Percentiles rank a stretch among this genome's conserved stretches.
Evolutionary conservation across 2,113 vertebrate species (phyloP).

Genomic region (Mus spicilegus): DNA sequence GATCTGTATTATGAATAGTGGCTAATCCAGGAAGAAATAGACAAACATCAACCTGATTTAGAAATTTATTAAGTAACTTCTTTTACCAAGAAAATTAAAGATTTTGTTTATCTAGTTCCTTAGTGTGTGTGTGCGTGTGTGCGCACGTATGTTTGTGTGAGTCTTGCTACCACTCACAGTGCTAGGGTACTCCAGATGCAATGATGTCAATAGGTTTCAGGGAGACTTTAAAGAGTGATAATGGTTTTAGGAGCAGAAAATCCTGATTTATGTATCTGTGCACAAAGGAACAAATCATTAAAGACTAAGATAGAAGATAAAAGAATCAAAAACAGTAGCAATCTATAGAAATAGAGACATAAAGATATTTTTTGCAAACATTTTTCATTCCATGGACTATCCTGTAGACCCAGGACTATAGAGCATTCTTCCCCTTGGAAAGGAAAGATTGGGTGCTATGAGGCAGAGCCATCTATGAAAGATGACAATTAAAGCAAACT

Average conservation of each 20-base stretch:
- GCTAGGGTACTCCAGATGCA: neutral
- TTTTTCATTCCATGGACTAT: neutral
- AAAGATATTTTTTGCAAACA: slow-evolving; percentile 2
- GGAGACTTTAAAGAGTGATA: neutral
- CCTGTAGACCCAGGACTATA: neutral
- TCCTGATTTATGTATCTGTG: neutral
- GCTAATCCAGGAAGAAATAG: neutral
- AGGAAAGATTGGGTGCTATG: neutral
- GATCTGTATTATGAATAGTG: neutral
- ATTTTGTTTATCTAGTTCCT: neutral
- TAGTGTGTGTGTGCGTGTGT: neutral
- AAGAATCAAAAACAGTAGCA: neutral
- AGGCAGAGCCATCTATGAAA: slow-evolving; percentile 40
- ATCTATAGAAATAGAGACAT: neutral
- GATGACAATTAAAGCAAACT: slow-evolving; percentile 60
- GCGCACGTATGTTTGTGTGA: neutral
- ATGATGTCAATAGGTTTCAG: slow-evolving; percentile 6
- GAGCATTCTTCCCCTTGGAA: neutral
- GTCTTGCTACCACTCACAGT: neutral
- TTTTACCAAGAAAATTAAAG: slow-evolving; percentile 6
- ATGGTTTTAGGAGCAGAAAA: neutral
- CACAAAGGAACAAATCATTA: neutral
- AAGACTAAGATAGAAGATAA: neutral
- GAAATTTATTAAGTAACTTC: neutral
- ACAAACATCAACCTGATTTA: neutral